Evolutionary conservation across 2,888 invertebrate genomes (phyloP).

Genomic region (Epinotia ramella): DNA sequence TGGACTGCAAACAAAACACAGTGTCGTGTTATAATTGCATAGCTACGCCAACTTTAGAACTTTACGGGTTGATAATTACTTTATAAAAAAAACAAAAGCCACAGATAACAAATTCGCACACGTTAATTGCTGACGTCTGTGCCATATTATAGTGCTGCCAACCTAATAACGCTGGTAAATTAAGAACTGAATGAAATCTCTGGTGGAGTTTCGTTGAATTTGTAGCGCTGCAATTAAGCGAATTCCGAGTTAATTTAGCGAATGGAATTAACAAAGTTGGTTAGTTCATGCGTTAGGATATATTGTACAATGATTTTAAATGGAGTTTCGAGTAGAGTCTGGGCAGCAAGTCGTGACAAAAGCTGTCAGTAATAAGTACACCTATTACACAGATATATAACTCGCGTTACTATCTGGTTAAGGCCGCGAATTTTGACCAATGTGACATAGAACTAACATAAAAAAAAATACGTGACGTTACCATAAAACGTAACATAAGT

Average conservation of each 20-base stretch:
- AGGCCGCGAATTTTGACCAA: too few species aligned
- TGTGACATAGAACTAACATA: too few species aligned
- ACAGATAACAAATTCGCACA: not conserved
- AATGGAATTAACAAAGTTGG: not conserved
- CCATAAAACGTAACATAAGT: too few species aligned
- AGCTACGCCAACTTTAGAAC: too few species aligned
- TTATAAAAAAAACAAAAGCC: not conserved
- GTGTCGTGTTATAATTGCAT: too few species aligned
- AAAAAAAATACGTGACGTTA: too few species aligned
- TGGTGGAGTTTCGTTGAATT: not conserved
- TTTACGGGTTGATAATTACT: not conserved
- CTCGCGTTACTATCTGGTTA: too few species aligned
- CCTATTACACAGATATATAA: too few species aligned
- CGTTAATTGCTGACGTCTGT: not conserved
- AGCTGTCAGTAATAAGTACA: too few species aligned
- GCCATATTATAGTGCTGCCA: not conserved
- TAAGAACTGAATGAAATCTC: not conserved
- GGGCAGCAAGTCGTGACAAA: too few species aligned
- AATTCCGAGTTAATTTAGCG: not conserved
- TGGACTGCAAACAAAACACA: not conserved
- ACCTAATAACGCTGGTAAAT: slow-evolving; percentile 9
- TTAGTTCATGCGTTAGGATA: not conserved
- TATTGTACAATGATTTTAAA: not conserved
- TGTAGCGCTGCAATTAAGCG: not conserved
- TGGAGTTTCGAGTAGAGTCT: not conserved